These are phyloP conservation scores for Sapajus apella DNA, from an alignment of 2,113 vertebrate species.

Conservation along the genomic window DNA sequence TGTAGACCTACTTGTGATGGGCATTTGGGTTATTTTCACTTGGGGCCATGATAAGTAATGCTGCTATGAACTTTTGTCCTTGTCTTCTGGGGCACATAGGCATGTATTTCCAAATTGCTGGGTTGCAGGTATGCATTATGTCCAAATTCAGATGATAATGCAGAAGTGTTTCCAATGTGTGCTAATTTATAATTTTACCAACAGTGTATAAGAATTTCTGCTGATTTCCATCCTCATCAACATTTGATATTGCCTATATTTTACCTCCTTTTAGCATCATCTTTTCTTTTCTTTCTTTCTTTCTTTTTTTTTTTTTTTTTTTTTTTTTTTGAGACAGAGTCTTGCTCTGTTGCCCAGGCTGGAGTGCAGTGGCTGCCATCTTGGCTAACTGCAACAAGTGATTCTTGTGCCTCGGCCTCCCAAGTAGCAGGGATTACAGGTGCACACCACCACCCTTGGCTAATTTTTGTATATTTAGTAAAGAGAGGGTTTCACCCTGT, in stretches of 20 bases:
- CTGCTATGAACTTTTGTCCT: background rate
- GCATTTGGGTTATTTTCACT: background rate
- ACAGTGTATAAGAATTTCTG: background rate
- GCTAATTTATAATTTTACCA: background rate
- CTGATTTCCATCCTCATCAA: background rate
- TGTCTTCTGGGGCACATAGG: background rate
- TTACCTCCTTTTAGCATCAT: background rate
- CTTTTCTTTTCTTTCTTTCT: background rate
- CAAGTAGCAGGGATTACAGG: background rate
- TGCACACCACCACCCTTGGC: background rate
- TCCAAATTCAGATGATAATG: background rate
- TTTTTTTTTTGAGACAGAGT: background rate
- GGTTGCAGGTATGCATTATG: background rate
- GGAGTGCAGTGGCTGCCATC: background rate
- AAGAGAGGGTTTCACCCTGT: background rate
- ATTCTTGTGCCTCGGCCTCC: background rate
- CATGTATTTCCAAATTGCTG: background rate
- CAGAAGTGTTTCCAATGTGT: background rate
- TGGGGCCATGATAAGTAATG: background rate
- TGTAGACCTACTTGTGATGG: background rate
- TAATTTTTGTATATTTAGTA: background rate
- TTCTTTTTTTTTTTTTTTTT: background rate
- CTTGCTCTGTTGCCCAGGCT: background rate
- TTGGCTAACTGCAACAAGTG: background rate
- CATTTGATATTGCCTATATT: background rate